Conservation (phyloP, 2,888 invertebrate genomes). For the Neoaliturus tenellus region DNA sequence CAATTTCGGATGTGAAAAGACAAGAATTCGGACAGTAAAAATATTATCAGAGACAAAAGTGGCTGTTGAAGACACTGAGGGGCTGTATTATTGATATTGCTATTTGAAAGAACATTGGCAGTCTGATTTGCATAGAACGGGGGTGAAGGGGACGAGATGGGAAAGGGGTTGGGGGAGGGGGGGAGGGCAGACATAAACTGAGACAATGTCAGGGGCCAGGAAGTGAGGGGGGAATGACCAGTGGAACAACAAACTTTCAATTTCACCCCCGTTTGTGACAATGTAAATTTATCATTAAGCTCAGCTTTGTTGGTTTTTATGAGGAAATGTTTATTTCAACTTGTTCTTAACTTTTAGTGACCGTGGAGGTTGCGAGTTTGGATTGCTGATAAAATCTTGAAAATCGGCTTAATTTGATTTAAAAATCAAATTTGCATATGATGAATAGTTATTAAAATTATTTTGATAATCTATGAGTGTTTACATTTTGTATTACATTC, state of each 20-base stretch:
- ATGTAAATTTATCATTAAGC: constrained; percentile 21
- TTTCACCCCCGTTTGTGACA: constrained; percentile 42
- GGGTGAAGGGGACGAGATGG: not conserved
- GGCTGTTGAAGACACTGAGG: constrained; percentile 38
- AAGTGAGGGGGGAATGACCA: constrained; percentile 3
- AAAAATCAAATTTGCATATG: no score
- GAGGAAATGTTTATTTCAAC: not conserved
- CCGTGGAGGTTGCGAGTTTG: no score
- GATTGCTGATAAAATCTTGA: no score
- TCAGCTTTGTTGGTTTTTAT: not conserved
- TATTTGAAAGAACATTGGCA: constrained; percentile 46
- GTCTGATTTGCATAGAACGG: constrained; percentile 35
- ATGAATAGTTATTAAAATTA: no score
- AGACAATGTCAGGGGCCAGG: constrained; percentile 42
- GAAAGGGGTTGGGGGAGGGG: not conserved
- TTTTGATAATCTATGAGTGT: no score
- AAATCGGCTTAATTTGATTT: no score
- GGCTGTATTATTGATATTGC: constrained; percentile 48
- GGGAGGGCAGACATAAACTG: constrained; percentile 19
- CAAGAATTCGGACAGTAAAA: not conserved
- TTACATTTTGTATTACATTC: no score
- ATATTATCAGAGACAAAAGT: constrained; percentile 19
- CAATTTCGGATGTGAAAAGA: not conserved
- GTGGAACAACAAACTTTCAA: constrained; percentile 41
- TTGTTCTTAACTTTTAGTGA: not conserved